A percentile compares a stretch with the other conserved stretches of the same genome.
Evolutionary conservation across 1,140 invertebrate species (phyloP).

Genomic region (Hyposmocoma kahamanoa): DNA sequence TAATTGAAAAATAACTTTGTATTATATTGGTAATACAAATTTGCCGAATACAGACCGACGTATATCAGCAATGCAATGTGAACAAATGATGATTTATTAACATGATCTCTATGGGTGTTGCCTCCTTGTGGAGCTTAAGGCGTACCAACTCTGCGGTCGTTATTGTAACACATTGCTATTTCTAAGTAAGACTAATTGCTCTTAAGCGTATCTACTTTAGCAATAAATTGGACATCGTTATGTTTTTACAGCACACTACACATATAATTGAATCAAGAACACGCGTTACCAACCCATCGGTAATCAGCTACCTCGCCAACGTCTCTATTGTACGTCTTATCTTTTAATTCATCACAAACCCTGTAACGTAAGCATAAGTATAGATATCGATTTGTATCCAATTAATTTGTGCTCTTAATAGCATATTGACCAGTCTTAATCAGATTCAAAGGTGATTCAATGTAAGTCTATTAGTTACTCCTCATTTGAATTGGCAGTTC

Average conservation of each 20-base stretch:
- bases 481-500: constrained; percentile 26
- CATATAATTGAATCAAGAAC: no score
- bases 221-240: no score
- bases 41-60: constrained; percentile 24
- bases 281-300: no score
- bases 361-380: constrained; percentile 7
- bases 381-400: constrained; percentile 27
- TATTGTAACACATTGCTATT: no score
- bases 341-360: constrained; percentile 10
- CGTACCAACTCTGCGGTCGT: no score
- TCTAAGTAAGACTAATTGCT: no score
- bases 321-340: not conserved
- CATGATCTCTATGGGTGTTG: no score
- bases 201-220: no score
- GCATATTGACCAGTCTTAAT: constrained; percentile 50
- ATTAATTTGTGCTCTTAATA: constrained; percentile 49
- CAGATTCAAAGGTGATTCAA: constrained; percentile 49
- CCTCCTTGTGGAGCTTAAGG: no score
- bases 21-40: constrained; percentile 20
- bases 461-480: constrained; percentile 49
- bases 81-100: constrained; percentile 1
- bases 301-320: no score
- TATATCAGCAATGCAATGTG: constrained; percentile 4
- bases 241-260: no score
- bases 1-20: constrained; percentile 42